Percentiles rank a stretch among this genome's conserved stretches.
Evolutionary conservation across 2,113 vertebrate genomes (phyloP).

Genomic region (Psittacara wagleri): DNA sequence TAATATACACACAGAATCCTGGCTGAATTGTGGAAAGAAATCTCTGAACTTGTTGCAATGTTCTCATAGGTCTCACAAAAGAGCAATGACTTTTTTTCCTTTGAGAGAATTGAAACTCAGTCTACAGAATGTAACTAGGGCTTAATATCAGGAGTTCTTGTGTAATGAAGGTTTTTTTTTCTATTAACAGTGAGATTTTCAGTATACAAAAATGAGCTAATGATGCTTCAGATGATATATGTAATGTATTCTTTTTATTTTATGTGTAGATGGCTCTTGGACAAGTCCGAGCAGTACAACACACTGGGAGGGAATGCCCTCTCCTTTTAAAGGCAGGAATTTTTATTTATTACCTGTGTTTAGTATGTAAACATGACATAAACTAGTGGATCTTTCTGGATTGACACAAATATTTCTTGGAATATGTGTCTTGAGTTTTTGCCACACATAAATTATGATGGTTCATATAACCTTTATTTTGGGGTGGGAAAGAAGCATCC

Average conservation of each 20-base stretch:
- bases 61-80: slow-evolving; percentile 60
- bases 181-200: slow-evolving; percentile 77
- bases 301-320: slow-evolving; percentile 87
- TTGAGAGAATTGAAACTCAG: slow-evolving; percentile 67
- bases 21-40: slow-evolving; percentile 8
- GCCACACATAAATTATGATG: slow-evolving; percentile 69
- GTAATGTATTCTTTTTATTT: slow-evolving; percentile 88
- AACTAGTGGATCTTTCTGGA: slow-evolving; percentile 79
- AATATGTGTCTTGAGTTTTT: slow-evolving; percentile 80
- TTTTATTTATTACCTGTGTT: slow-evolving; percentile 88
- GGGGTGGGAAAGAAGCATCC: slow-evolving; percentile 74
- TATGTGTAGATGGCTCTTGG: slow-evolving; percentile 88
- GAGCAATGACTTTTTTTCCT: slow-evolving; percentile 54
- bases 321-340: slow-evolving; percentile 89
- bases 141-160: slow-evolving; percentile 71
- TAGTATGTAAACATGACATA: slow-evolving; percentile 84
- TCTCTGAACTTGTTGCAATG: slow-evolving; percentile 51
- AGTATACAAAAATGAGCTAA: slow-evolving; percentile 81
- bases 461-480: slow-evolving; percentile 68
- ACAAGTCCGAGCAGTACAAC: slow-evolving; percentile 87
- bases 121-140: slow-evolving; percentile 71
- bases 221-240: slow-evolving; percentile 84
- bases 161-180: slow-evolving; percentile 71
- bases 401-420: slow-evolving; percentile 77
- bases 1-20: neutral